Conservation (phyloP, 2,797 vertebrate species). For the Menidia menidia region DNA sequence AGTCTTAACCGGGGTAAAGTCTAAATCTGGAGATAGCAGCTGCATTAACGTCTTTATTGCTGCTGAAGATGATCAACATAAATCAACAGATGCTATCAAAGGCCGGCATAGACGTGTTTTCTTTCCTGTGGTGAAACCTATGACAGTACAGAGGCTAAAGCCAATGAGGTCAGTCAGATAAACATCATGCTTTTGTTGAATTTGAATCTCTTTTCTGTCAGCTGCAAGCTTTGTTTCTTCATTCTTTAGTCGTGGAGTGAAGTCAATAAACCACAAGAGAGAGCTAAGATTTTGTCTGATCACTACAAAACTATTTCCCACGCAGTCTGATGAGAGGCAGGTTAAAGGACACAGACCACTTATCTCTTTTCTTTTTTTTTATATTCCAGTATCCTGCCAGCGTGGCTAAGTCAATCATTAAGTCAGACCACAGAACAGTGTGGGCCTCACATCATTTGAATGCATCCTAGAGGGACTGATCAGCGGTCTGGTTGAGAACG, state of each 20-base stretch:
- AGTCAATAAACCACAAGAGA: background rate
- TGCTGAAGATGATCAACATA: background rate
- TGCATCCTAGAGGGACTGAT: background rate
- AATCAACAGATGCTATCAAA: background rate
- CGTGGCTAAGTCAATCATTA: conserved; percentile 11
- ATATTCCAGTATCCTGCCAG: conserved; percentile 4
- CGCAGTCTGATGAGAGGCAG: background rate
- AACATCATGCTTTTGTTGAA: background rate
- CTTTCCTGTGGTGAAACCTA: background rate
- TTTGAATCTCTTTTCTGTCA: too few species aligned
- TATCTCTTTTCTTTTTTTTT: background rate
- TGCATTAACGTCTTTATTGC: background rate
- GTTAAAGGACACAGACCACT: conserved; percentile 16
- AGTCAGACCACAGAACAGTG: background rate
- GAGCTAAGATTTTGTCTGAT: background rate
- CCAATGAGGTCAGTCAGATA: background rate
- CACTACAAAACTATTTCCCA: background rate
- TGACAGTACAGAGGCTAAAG: background rate
- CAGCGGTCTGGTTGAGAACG: conserved; percentile 3
- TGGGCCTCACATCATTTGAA: background rate
- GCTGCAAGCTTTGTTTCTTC: background rate
- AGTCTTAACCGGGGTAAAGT: too few species aligned
- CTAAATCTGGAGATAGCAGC: background rate
- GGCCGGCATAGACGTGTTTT: background rate
- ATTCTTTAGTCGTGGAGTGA: background rate